A percentile compares a stretch with the other conserved stretches of the same genome.
phyloP scores from a whole-genome alignment of 2,888 invertebrate species.

The Cepaea hortensis region DNA sequence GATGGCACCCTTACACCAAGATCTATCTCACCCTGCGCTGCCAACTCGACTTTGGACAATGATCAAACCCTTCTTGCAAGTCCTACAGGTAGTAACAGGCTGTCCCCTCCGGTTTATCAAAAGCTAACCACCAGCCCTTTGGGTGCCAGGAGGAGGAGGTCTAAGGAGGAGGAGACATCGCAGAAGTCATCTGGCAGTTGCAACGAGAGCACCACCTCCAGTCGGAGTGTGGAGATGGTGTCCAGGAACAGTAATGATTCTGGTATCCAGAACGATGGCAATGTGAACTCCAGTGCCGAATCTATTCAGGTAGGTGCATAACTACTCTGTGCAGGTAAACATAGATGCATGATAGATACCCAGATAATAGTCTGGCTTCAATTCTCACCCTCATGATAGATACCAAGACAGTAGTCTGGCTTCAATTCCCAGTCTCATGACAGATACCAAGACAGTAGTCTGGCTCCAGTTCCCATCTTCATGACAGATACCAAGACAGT shows the following conservation, averaged over 20 bases:
- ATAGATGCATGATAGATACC: not conserved
- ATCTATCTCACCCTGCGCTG: slow-evolving; percentile 49
- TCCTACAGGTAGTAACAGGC: slow-evolving; percentile 27
- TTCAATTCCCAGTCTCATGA: too few species aligned
- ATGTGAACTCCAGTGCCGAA: slow-evolving; percentile 66
- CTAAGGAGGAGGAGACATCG: not conserved
- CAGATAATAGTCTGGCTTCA: not conserved
- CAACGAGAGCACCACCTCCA: not conserved
- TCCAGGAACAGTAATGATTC: slow-evolving; percentile 72
- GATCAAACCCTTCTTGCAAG: slow-evolving; percentile 43
- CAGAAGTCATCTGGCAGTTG: not conserved
- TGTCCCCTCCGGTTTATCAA: slow-evolving; percentile 38
- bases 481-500: too few species aligned
- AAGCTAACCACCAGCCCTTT: slow-evolving; percentile 27
- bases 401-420: too few species aligned
- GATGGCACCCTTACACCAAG: slow-evolving; percentile 51
- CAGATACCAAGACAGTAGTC: too few species aligned
- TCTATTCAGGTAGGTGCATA: slow-evolving; percentile 62
- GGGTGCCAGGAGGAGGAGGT: slow-evolving; percentile 12
- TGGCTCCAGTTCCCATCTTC: too few species aligned
- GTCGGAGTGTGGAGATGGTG: slow-evolving; percentile 37
- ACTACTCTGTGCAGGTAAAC: not conserved
- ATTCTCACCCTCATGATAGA: not conserved
- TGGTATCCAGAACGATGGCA: slow-evolving; percentile 69
- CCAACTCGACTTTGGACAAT: slow-evolving; percentile 23